phyloP scores from a whole-genome alignment of 37 sponge, comb jelly and placozoan genomes.

The Aplysina aerophoba region DNA sequence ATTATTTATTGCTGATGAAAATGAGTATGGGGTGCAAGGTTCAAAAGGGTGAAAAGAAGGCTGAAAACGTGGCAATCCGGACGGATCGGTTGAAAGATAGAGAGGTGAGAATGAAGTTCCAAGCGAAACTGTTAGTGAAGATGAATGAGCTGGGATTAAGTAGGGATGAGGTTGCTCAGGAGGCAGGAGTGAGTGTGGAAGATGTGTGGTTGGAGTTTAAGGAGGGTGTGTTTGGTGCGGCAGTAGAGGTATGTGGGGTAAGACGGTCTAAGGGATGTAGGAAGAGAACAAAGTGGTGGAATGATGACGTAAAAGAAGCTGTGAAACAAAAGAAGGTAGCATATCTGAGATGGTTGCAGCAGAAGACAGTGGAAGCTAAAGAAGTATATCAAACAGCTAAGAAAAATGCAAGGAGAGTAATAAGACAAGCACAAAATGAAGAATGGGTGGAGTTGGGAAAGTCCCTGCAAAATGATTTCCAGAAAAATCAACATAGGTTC shows the following conservation, averaged over 20 bases:
- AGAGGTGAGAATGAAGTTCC: constrained; percentile 16
- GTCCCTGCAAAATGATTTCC: constrained; percentile 2
- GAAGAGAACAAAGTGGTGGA: constrained; percentile 16
- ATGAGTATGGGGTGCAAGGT: constrained; percentile 4
- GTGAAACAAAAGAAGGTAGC: constrained; percentile 15
- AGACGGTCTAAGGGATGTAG: constrained; percentile 14
- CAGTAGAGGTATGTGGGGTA: constrained; percentile 12
- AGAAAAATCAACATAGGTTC: background rate
- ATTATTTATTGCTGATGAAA: constrained; percentile 2
- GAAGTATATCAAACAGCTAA: constrained; percentile 14
- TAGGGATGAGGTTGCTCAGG: background rate
- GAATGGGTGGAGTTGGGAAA: background rate
- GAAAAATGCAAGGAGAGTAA: constrained; percentile 19
- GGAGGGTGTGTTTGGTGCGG: constrained; percentile 6
- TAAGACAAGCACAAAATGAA: constrained; percentile 19
- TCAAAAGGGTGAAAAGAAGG: background rate
- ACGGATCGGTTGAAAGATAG: constrained; percentile 2
- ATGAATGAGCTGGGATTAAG: constrained; percentile 17
- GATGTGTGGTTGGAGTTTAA: constrained; percentile 17
- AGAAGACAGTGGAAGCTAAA: constrained; percentile 13
- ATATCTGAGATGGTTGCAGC: constrained; percentile 10
- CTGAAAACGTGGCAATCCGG: background rate
- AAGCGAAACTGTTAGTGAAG: constrained; percentile 6
- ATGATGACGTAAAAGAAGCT: constrained; percentile 4
- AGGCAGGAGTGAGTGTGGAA: constrained; percentile 3